Base-by-base conservation (phyloP, 2,797 vertebrate genomes). In the Mus spretus region DNA sequence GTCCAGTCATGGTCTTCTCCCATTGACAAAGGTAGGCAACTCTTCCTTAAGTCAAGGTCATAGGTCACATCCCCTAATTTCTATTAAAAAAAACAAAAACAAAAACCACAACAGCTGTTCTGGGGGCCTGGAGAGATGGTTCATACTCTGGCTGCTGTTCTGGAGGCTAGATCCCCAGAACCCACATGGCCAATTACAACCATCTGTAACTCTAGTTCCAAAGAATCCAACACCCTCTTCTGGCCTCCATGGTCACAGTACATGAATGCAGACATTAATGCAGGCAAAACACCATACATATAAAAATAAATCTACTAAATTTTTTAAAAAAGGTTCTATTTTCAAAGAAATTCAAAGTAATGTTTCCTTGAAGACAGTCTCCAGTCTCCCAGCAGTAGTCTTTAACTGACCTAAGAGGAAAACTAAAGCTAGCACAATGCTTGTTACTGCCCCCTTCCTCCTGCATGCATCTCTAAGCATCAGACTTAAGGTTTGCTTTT, bases 1-100 rank as follows among this genome's bases (percentile, higher is more conserved):
- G 96, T 78, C 89, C 92, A 88, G 93, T 97, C 93, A 97, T 85
- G 61, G 84, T 89, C 89, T 85, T 95, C 53, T 19, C 91, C 77
- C 61, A 93, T 55, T 75, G 75, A 94, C 70, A 94, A 93, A 96
- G 44, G 78, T 28, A 91, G 61, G 24, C 70, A 96, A 93, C 63
- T 94, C 65, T 63, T 90, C 72, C 63, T 31, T 37, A 93, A 96
- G 78, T 91, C 92, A 97, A 95, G 93, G 87, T 95, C 95, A 96
- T 37, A 24, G 65, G 28, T 44, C 0, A 8, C 44, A 19, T 20
- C 84, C 3, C 34, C 59, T 26, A 74, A 89, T 9, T 84, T 93
- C 93, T 86, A 81, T 50, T 14, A 65, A 26, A 65, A 28, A 13
- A 19, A 57, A 22, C 22, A 59, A 24, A 59, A 59, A 59, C 11